A percentile compares a stretch with the other conserved stretches of the same genome.
Conservation (phyloP, 1,140 invertebrate species). For the Drosophila bipectinata region DNA sequence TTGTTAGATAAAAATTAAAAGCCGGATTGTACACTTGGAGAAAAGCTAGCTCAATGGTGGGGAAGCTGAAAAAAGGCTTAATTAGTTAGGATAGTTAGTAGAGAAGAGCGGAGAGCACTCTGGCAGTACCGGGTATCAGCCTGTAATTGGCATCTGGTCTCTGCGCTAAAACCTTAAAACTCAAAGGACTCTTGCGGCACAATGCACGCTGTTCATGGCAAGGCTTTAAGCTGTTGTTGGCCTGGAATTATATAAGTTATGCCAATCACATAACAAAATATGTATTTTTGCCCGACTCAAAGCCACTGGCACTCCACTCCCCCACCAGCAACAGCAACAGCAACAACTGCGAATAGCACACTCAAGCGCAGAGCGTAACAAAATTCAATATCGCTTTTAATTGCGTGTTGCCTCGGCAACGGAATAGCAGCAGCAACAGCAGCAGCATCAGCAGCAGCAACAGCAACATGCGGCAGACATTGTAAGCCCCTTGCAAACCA, state of each 20-base stretch:
- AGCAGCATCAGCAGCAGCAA: slow-evolving; percentile 43
- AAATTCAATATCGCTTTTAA: slow-evolving; percentile 82
- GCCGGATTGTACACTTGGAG: background rate
- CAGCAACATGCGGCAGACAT: slow-evolving; percentile 69
- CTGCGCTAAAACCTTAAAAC: background rate
- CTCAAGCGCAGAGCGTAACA: slow-evolving; percentile 77
- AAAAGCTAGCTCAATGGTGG: slow-evolving; percentile 4
- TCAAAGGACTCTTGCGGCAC: background rate
- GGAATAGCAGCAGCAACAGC: slow-evolving; percentile 47
- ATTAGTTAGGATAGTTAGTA: no score
- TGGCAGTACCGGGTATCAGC: background rate
- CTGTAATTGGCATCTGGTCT: slow-evolving; percentile 56
- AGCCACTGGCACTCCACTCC: slow-evolving; percentile 14
- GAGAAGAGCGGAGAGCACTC: no score
- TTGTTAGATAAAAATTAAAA: slow-evolving; percentile 7
- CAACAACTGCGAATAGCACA: slow-evolving; percentile 64
- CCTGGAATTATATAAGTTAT: slow-evolving; percentile 65
- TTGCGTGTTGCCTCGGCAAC: slow-evolving; percentile 78
- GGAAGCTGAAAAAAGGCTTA: no score
- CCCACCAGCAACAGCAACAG: slow-evolving; percentile 3
- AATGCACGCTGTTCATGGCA: slow-evolving; percentile 20
- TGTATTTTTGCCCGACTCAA: slow-evolving; percentile 70
- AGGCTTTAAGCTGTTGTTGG: slow-evolving; percentile 19
- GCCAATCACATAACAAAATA: slow-evolving; percentile 78
- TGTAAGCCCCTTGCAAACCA: slow-evolving; percentile 76